Conservation (phyloP, 1,140 invertebrate genomes). For the Cryptotermes secundus region DNA sequence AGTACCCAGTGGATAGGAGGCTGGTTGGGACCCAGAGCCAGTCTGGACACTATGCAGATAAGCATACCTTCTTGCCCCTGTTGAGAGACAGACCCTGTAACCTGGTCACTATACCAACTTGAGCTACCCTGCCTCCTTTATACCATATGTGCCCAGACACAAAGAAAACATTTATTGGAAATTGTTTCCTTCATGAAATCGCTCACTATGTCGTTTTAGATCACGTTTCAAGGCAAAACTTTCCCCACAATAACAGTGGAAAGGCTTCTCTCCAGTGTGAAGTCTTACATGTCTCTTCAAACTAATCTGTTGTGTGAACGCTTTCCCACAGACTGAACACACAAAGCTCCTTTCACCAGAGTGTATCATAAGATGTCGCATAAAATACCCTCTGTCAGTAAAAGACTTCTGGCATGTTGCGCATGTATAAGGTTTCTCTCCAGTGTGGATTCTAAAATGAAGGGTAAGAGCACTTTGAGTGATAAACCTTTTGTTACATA, state of each 20-base stretch:
- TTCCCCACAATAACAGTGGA: background rate
- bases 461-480: background rate
- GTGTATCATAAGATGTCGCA: background rate
- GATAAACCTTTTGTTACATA: background rate
- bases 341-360: conserved; percentile 1
- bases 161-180: too few species aligned
- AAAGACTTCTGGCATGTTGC: background rate
- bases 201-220: background rate
- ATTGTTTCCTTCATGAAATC: background rate
- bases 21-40: too few species aligned
- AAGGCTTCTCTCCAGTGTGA: conserved; percentile 16
- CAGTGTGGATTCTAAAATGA: background rate
- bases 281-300: background rate
- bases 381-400: background rate
- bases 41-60: too few species aligned
- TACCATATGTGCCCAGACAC: too few species aligned
- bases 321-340: conserved; percentile 12
- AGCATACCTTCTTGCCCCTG: too few species aligned
- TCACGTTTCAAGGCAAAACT: background rate
- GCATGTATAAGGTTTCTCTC: background rate
- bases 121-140: too few species aligned
- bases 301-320: background rate
- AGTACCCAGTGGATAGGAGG: too few species aligned
- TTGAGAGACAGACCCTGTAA: too few species aligned
- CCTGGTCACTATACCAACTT: too few species aligned